Percentiles rank a stretch among this genome's conserved stretches.
phyloP scores from a whole-genome alignment of 2,888 invertebrate genomes.

The Drosophila tanythrix region DNA sequence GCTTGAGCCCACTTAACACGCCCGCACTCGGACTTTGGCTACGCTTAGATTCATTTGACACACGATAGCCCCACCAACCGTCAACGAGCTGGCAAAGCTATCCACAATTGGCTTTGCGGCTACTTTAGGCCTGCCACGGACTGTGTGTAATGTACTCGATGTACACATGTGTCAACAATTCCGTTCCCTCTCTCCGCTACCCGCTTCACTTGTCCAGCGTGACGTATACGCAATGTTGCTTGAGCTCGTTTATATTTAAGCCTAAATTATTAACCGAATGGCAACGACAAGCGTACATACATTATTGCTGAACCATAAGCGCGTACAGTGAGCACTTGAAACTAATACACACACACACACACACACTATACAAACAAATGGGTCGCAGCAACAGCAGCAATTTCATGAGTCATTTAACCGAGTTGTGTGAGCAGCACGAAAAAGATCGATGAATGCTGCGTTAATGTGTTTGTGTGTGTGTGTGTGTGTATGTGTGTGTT shows the following conservation, averaged over 20 bases:
- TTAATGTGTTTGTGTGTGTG: constrained; percentile 17
- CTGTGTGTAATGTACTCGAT: constrained; percentile 24
- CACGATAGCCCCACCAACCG: constrained; percentile 2
- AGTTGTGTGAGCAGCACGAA: constrained; percentile 61
- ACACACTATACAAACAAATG: constrained; percentile 60
- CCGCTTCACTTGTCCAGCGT: constrained; percentile 53
- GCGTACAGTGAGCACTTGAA: constrained; percentile 67
- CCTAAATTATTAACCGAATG: constrained; percentile 74
- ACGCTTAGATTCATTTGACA: constrained; percentile 72
- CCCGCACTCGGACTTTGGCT: constrained; percentile 59
- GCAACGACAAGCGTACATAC: constrained; percentile 55
- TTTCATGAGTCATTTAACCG: constrained; percentile 79
- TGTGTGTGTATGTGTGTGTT: not conserved
- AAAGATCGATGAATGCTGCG: constrained; percentile 71
- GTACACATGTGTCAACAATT: constrained; percentile 70
- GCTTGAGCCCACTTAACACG: constrained; percentile 76
- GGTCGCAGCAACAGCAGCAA: constrained; percentile 68
- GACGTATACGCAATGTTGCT: constrained; percentile 67
- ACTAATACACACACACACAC: constrained; percentile 58
- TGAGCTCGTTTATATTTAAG: constrained; percentile 72
- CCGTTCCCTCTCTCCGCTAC: not conserved
- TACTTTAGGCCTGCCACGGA: constrained; percentile 53
- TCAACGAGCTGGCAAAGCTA: constrained; percentile 24
- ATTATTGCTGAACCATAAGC: constrained; percentile 76
- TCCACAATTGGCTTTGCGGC: constrained; percentile 79